Evolutionary conservation across 2,797 vertebrate genomes (phyloP).

Genomic region (Numenius phaeopus): DNA sequence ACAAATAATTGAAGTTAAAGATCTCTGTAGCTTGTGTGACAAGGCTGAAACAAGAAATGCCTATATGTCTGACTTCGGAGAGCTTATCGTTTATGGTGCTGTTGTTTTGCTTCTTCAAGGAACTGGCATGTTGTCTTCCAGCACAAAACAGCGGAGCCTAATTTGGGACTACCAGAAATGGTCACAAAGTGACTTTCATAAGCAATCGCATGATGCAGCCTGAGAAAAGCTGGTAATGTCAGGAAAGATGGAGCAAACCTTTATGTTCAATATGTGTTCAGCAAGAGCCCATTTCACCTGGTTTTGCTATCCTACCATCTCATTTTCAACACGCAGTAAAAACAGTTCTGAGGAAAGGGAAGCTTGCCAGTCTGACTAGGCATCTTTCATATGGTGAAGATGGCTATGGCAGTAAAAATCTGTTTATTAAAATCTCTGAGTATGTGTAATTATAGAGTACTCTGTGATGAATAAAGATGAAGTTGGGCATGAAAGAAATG

Average conservation of each 20-base stretch:
- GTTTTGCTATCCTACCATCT: neutral
- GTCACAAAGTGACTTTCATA: neutral
- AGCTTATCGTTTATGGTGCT: neutral
- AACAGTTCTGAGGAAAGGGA: neutral
- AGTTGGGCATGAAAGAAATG: neutral
- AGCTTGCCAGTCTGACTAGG: neutral
- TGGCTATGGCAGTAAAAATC: constrained; percentile 29
- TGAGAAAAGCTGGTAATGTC: neutral
- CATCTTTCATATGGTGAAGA: neutral
- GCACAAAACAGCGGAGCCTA: neutral
- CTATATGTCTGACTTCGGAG: neutral
- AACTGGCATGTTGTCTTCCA: neutral
- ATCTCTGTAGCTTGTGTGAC: constrained; percentile 28
- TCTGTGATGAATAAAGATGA: constrained; percentile 6
- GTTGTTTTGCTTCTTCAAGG: neutral
- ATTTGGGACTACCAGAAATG: neutral
- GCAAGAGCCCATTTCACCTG: neutral
- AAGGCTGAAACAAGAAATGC: constrained; percentile 21
- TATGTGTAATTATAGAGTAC: constrained; percentile 13
- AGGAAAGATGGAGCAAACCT: neutral
- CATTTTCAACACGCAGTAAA: neutral
- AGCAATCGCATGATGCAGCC: neutral
- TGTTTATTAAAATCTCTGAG: constrained; percentile 34
- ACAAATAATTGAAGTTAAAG: constrained; percentile 53
- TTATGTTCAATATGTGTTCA: neutral